A percentile compares a stretch with the other conserved stretches of the same genome.
phyloP scores from a whole-genome alignment of 2,888 invertebrate species.

The Lymantria dispar region DNA sequence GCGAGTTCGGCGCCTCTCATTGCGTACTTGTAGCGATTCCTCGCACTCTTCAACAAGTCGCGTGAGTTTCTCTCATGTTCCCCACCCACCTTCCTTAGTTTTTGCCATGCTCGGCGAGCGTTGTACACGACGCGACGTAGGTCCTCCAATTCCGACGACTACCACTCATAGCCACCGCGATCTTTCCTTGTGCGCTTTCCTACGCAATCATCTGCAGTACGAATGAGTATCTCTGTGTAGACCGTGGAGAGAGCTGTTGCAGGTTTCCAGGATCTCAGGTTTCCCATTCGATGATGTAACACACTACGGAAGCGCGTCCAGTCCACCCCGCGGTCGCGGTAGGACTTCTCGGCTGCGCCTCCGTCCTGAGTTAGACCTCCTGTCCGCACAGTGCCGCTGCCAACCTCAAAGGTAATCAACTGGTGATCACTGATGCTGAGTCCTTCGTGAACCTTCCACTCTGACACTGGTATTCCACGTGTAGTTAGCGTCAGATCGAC shows the following conservation, averaged over 20 bases:
- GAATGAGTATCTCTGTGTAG: not conserved
- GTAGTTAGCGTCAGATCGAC: conserved; percentile 28
- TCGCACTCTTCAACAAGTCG: not conserved
- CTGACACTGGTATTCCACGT: not conserved
- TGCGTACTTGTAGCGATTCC: not conserved
- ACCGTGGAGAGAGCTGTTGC: not conserved
- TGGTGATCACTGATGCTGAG: conserved; percentile 25
- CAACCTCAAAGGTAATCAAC: not conserved
- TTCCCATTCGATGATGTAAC: conserved; percentile 1
- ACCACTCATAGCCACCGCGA: conserved; percentile 8
- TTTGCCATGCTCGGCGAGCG: conserved; percentile 5
- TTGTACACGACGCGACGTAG: not conserved
- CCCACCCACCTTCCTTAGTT: not conserved
- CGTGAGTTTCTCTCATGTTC: not conserved
- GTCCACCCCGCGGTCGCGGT: conserved; percentile 1
- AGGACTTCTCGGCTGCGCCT: not conserved
- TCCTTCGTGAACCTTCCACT: conserved; percentile 21
- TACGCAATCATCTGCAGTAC: not conserved
- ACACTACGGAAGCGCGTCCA: conserved; percentile 5
- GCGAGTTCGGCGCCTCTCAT: not conserved
- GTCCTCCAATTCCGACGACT: conserved; percentile 4
- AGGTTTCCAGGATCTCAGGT: not conserved
- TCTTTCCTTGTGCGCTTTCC: not conserved
- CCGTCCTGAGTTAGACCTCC: not conserved
- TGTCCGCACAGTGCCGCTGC: not conserved